phyloP scores from a whole-genome alignment of 1,140 invertebrate species.

The Cotesia vestalis region DNA sequence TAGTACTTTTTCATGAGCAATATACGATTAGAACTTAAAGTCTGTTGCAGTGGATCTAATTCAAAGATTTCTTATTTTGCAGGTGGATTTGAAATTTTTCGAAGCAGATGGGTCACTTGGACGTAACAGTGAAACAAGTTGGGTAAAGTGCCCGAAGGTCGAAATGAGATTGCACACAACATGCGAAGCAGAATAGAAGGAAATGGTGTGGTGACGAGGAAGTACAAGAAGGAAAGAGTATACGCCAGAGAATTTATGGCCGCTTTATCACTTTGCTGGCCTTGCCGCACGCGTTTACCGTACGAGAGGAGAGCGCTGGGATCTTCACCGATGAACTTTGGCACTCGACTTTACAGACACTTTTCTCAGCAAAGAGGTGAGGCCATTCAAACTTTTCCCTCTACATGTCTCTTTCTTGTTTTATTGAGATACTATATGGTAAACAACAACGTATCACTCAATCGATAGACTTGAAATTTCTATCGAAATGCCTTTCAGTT shows the following conservation, averaged over 20 bases:
- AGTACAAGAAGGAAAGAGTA: slow-evolving; percentile 48
- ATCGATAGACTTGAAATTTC: too few relatives aligned
- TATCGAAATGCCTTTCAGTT: too few relatives aligned
- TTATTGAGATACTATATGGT: neutral
- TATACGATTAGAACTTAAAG: neutral
- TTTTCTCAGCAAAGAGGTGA: slow-evolving; percentile 37
- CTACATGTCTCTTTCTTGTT: slow-evolving; percentile 6
- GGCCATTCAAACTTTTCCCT: slow-evolving; percentile 25
- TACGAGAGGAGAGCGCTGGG: slow-evolving; percentile 47
- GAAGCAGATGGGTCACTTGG: slow-evolving; percentile 48
- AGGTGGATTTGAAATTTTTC: slow-evolving; percentile 19
- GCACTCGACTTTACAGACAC: slow-evolving; percentile 54
- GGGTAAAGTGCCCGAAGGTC: slow-evolving; percentile 34
- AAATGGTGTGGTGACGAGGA: slow-evolving; percentile 25
- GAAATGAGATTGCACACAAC: slow-evolving; percentile 40
- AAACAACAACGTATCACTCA: too few relatives aligned
- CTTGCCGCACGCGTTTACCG: slow-evolving; percentile 58
- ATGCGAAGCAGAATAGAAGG: slow-evolving; percentile 34
- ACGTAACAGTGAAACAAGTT: slow-evolving; percentile 41
- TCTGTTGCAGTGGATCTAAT: neutral
- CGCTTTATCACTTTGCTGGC: slow-evolving; percentile 67
- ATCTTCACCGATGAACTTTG: slow-evolving; percentile 64
- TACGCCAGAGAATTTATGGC: slow-evolving; percentile 64
- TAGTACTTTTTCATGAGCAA: neutral
- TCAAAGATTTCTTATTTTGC: neutral